Percentiles rank a stretch among this genome's conserved stretches.
Evolutionary conservation across 2,113 vertebrate species (phyloP).

Genomic region (Odobenus rosmarus): DNA sequence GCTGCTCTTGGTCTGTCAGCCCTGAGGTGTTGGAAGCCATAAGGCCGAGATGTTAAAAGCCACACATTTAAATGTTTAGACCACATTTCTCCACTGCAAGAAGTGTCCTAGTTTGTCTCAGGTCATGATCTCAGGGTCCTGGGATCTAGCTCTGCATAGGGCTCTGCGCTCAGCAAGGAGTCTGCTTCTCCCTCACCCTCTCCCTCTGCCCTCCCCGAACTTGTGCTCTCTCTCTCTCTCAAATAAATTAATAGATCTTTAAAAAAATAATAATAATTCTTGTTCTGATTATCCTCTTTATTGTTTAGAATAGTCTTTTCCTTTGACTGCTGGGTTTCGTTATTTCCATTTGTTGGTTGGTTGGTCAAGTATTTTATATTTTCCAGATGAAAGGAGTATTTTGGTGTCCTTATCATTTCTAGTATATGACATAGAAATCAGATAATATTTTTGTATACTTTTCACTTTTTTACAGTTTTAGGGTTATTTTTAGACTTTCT

Average conservation of each 20-base stretch:
- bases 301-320: background rate
- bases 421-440: background rate
- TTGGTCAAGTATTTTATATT: background rate
- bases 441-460: background rate
- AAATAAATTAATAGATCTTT: background rate
- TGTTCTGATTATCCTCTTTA: background rate
- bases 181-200: background rate
- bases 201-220: fast-evolving
- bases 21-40: background rate
- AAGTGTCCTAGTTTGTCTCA: background rate
- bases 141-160: background rate
- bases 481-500: background rate
- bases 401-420: background rate
- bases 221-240: background rate
- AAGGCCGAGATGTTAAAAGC: background rate
- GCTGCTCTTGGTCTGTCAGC: background rate
- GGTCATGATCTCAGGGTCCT: background rate
- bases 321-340: background rate
- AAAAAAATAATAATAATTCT: background rate
- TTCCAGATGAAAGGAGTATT: background rate
- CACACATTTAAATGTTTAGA: background rate
- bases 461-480: background rate
- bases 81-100: too few species aligned
- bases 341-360: background rate
- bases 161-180: background rate